Base-by-base conservation (phyloP, 2,888 invertebrate genomes). In the Microplitis manilae region DNA sequence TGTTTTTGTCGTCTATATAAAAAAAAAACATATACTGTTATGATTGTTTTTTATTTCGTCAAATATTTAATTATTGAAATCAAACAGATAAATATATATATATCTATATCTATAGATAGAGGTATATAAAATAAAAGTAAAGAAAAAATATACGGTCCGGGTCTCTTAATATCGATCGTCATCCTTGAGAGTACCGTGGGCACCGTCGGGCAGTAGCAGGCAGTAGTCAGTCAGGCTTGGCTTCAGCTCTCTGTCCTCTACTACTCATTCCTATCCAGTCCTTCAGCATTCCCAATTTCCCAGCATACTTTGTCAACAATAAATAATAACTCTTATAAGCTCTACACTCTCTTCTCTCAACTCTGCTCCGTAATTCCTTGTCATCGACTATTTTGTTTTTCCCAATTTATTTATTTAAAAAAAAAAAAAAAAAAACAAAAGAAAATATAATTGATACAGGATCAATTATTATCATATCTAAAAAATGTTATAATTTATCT, bases 141-240 rank as follows among this genome's bases (percentile, higher is more conserved):
- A 59, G 20, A 62, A 72, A 20, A 65, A 67, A 41, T 20, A 65
- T 67, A 73, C 65, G n/a, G 13, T 50, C 17, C 41, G 20, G 20
- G 62, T 39, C 62, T 62, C 62, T 59, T 73, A 64, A 73, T 77
- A 77, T 77, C 73, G 77, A 77, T 77, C 77, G 69, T 64, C 77
- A 77, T 77, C 77, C 77, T 77, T 77, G 77, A 77, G 77, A 64
- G 50, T 50, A 50, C 50, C 50, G 50, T 50, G 50, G 77, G 73
- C 77, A 77, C 59, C 30, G 68, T 40, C n/a, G 38, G 68, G 38
- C 41, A 68, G 20, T 59, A 30, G 65, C 73, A 30, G 30, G 30
- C 30, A 30, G 50, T 50, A 50, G 50, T 50, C 50, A 50, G 50
- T 50, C 50, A 50, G 50, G 50, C 50, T 50, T 50, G 50, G 50